Conservation (phyloP, 2,888 invertebrate genomes). For the Conops quadrifasciatus region DNA sequence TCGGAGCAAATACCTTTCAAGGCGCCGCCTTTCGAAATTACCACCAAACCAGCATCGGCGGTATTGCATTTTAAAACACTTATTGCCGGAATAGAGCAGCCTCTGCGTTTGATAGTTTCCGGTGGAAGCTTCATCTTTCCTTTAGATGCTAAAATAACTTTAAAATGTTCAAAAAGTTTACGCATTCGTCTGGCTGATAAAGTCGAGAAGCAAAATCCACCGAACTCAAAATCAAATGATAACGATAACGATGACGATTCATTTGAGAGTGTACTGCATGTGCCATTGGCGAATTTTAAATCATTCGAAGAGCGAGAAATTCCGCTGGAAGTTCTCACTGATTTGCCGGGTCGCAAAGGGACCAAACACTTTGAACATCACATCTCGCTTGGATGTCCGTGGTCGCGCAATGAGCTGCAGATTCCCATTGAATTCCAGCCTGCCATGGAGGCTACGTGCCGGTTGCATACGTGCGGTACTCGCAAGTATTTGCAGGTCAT, state of each 20-base stretch:
- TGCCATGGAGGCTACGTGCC: slow-evolving; percentile 82
- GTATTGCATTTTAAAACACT: slow-evolving; percentile 73
- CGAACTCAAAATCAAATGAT: neutral
- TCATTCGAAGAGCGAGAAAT: slow-evolving; percentile 75
- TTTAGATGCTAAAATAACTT: slow-evolving; percentile 67
- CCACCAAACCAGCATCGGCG: slow-evolving; percentile 67
- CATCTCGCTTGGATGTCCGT: slow-evolving; percentile 82
- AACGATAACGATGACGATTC: slow-evolving; percentile 46
- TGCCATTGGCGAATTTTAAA: slow-evolving; percentile 69
- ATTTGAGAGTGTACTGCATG: slow-evolving; percentile 64
- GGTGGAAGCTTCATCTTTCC: slow-evolving; percentile 81
- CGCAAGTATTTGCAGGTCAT: slow-evolving; percentile 86
- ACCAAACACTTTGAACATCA: slow-evolving; percentile 78
- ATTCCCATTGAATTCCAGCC: slow-evolving; percentile 83
- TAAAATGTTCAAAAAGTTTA: slow-evolving; percentile 65
- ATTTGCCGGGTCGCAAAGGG: slow-evolving; percentile 76
- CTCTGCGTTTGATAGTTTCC: slow-evolving; percentile 77
- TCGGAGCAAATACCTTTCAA: slow-evolving; percentile 70
- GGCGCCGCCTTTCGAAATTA: slow-evolving; percentile 63
- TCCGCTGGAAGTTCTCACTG: slow-evolving; percentile 75
- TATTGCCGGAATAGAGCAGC: slow-evolving; percentile 82
- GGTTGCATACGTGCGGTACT: slow-evolving; percentile 83
- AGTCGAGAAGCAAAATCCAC: slow-evolving; percentile 25
- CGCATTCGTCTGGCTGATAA: slow-evolving; percentile 54
- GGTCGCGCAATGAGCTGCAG: slow-evolving; percentile 77